phyloP scores from a whole-genome alignment of 2,888 invertebrate species.

The Allygus modestus region DNA sequence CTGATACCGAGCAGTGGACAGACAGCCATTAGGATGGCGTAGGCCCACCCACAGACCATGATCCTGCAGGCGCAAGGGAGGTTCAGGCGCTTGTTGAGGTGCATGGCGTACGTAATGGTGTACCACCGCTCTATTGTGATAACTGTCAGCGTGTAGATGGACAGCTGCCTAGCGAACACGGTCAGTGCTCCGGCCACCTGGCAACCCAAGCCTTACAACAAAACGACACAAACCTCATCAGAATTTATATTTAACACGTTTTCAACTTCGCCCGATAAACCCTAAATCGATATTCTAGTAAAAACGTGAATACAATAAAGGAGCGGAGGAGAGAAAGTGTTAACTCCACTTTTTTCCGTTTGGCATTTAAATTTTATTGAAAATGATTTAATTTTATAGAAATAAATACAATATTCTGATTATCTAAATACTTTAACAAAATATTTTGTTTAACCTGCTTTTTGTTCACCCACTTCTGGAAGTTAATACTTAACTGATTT shows the following conservation, averaged over 20 bases:
- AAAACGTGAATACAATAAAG: too few relatives aligned
- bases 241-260: background rate
- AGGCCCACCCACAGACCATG: slow-evolving; percentile 80
- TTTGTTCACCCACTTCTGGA: too few relatives aligned
- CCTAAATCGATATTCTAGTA: background rate
- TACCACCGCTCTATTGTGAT: slow-evolving; percentile 81
- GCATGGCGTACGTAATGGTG: slow-evolving; percentile 80
- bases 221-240: too few relatives aligned
- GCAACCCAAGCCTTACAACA: slow-evolving; percentile 77
- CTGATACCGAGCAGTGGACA: slow-evolving; percentile 81
- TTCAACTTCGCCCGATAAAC: background rate
- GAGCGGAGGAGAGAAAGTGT: too few relatives aligned
- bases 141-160: slow-evolving; percentile 82
- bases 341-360: too few relatives aligned
- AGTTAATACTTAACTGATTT: too few relatives aligned
- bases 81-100: slow-evolving; percentile 80
- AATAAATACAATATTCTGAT: too few relatives aligned
- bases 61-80: slow-evolving; percentile 78
- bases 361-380: too few relatives aligned
- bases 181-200: slow-evolving; percentile 82
- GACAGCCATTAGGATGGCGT: slow-evolving; percentile 78
- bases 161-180: slow-evolving; percentile 81
- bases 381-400: too few relatives aligned
- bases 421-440: too few relatives aligned
- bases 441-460: too few relatives aligned